Conservation (phyloP, 2,888 invertebrate genomes). For the Synergus japonicus region DNA sequence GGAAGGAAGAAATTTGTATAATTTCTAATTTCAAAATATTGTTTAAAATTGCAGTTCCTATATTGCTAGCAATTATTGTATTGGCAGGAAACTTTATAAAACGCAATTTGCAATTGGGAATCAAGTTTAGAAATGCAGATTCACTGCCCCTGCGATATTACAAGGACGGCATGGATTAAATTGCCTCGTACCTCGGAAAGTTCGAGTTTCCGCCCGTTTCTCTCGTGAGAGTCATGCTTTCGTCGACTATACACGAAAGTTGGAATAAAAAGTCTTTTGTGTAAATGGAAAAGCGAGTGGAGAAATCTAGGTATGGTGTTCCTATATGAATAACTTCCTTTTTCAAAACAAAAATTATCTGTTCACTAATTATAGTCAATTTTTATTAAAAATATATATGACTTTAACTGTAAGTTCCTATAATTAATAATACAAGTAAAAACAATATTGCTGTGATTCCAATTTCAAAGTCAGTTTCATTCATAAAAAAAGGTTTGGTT, state of each 20-base stretch:
- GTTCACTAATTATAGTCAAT: too few species aligned
- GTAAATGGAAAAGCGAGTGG: conserved; percentile 6
- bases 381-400: too few species aligned
- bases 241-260: conserved; percentile 26
- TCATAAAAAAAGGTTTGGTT: too few species aligned
- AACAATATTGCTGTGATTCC: too few species aligned
- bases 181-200: conserved; percentile 26
- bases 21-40: too few species aligned
- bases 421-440: too few species aligned
- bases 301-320: conserved; percentile 26
- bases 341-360: background rate
- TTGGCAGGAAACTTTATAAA: background rate
- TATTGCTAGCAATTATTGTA: background rate
- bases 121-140: conserved; percentile 6
- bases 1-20: too few species aligned
- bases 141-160: conserved; percentile 13
- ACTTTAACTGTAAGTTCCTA: too few species aligned
- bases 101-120: conserved; percentile 10
- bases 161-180: conserved; percentile 31
- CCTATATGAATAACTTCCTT: background rate
- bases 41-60: too few species aligned
- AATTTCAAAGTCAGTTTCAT: background rate
- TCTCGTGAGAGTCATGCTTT: conserved; percentile 23
- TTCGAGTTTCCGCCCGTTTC: conserved; percentile 30
- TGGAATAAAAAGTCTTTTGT: conserved; percentile 29